Base-by-base conservation (phyloP, 2,797 vertebrate genomes). In the Ambastaia sidthimunki region DNA sequence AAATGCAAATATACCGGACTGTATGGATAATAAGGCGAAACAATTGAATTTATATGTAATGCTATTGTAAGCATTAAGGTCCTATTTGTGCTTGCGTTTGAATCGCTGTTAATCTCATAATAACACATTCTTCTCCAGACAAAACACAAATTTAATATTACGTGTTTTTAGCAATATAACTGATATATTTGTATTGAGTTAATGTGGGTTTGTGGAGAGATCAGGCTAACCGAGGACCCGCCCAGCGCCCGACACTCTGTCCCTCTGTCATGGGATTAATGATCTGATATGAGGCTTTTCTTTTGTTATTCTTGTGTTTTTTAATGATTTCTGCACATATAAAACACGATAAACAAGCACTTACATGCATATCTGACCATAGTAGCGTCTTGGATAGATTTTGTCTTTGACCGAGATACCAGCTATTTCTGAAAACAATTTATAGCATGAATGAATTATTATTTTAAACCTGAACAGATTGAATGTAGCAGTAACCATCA, bases 221-320 rank as follows among this genome's bases (percentile, higher is more conserved):
- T 13, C 19, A 3, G 55, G 21, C 47, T n/a, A 16, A 23, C 10
- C n/a, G 57, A 63, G 68, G 76, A 71, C 71, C 67, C 76, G 57
- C 76, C 68, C 76, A 41, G 25, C 15, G 31, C 48, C 1, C 28
- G 1, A 1, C 50, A 37, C 60, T 23, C 37, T 48, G 3, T 21
- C 0, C 2, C 15, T 57, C 67, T 52, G 44, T 41, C n/a, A 50
- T 60, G 71, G 28, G 13, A 23, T 23, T 15, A 13, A 23, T 63
- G 3, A 1, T 62, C 15, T 50, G 25, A 62, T 1, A 60, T 11
- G n/a, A 50, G 76, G 55, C 76, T 60, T 47, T 68, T 28, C 16
- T 41, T 18, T 5, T n/a, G 16, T 23, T 59, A 69, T 70, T 21
- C 48, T 76, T 59, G 23, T 59, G 23, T 47, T 69, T 76, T 19